Percentiles rank a stretch among this genome's conserved stretches.
These are phyloP conservation scores for Hipparchia semele DNA, from an alignment of 2,888 invertebrate genomes.

Conservation along the genomic window DNA sequence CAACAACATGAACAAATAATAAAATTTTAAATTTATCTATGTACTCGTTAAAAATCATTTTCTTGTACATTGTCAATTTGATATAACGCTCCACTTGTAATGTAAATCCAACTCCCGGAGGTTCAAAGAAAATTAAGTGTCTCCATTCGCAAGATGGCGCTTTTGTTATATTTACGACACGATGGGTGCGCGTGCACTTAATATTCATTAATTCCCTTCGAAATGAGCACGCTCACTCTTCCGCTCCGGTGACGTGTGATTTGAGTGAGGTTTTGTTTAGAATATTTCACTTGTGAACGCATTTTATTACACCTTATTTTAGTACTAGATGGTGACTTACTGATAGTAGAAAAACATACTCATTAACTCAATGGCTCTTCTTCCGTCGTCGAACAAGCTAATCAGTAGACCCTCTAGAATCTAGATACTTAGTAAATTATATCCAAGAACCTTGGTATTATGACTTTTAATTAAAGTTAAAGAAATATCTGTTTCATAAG, in stretches of 20 bases:
- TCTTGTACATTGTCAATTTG: conserved; percentile 37
- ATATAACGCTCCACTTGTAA: conserved; percentile 34
- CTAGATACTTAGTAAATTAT: too few relatives aligned
- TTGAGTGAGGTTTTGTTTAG: conserved; percentile 56
- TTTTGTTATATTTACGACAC: conserved; percentile 42
- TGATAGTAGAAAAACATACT: background rate
- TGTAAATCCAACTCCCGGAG: conserved; percentile 43
- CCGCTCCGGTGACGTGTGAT: conserved; percentile 56
- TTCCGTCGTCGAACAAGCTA: too few relatives aligned
- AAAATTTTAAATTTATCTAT: too few relatives aligned
- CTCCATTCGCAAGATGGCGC: conserved; percentile 53
- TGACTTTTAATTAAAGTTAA: too few relatives aligned
- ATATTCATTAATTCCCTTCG: conserved; percentile 73
- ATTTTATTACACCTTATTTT: background rate
- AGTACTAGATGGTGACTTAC: background rate
- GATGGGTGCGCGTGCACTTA: conserved; percentile 61
- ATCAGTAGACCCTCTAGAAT: too few relatives aligned
- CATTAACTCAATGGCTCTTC: background rate
- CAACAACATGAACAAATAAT: too few relatives aligned
- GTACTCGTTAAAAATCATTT: conserved; percentile 34
- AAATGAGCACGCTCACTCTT: conserved; percentile 58
- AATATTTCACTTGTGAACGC: conserved; percentile 35
- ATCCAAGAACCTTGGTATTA: too few relatives aligned
- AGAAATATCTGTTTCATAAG: too few relatives aligned
- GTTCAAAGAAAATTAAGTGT: conserved; percentile 52